Percentiles rank a stretch among this genome's conserved stretches.
Conservation (phyloP, 2,797 vertebrate genomes). For the Lateolabrax maculatus region DNA sequence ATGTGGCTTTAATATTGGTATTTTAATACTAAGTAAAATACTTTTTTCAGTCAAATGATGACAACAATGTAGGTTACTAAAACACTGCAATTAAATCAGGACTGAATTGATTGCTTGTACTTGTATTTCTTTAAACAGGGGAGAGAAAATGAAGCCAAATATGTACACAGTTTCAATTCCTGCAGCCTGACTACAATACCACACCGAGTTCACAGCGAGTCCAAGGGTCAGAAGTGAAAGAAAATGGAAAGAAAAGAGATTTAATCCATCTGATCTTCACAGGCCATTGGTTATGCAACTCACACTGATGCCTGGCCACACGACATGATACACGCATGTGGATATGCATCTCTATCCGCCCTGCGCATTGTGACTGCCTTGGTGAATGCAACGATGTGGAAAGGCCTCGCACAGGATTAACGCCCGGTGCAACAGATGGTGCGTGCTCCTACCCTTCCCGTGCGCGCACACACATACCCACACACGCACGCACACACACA, state of each 20-base stretch:
- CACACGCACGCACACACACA: neutral
- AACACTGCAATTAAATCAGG: neutral
- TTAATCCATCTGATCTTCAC: slow-evolving; percentile 38
- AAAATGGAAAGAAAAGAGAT: slow-evolving; percentile 1
- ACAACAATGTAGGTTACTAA: neutral
- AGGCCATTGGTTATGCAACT: slow-evolving; percentile 61
- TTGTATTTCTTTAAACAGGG: too few relatives aligned
- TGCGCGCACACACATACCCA: slow-evolving; percentile 7
- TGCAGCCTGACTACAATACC: neutral
- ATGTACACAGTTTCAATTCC: neutral
- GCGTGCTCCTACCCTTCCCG: slow-evolving; percentile 72
- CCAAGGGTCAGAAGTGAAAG: neutral
- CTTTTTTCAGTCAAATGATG: neutral
- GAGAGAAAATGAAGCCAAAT: neutral
- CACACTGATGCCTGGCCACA: slow-evolving; percentile 32
- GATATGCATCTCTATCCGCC: slow-evolving; percentile 44
- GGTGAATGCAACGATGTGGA: slow-evolving; percentile 73
- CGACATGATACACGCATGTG: slow-evolving; percentile 56
- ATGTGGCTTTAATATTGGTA: neutral
- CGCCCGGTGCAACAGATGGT: slow-evolving; percentile 83
- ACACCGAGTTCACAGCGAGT: neutral
- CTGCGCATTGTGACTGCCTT: slow-evolving; percentile 31
- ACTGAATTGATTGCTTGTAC: neutral
- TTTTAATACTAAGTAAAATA: neutral
- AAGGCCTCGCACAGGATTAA: slow-evolving; percentile 84